Conservation (phyloP, 2,113 vertebrate species). For the Dipodomys merriami region DNA sequence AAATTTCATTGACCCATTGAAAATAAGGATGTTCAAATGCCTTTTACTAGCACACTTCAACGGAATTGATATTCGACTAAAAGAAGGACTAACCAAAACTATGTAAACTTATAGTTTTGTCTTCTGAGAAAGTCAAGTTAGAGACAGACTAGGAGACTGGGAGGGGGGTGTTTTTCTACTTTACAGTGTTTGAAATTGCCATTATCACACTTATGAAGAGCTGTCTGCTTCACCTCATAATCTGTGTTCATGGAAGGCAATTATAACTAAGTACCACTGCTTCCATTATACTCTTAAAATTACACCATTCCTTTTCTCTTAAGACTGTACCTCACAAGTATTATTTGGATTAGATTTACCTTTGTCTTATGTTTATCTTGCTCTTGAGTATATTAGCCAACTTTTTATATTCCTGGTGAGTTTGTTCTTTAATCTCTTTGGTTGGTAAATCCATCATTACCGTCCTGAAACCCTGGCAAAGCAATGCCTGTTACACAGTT, state of each 20-base stretch:
- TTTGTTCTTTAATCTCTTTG: slow-evolving; percentile 58
- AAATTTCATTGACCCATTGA: background rate
- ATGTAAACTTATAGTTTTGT: background rate
- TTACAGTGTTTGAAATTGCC: slow-evolving; percentile 1
- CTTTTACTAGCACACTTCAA: background rate
- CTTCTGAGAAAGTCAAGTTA: background rate
- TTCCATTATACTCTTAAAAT: slow-evolving; percentile 67
- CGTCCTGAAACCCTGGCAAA: slow-evolving; percentile 35
- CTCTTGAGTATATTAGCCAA: slow-evolving; percentile 68
- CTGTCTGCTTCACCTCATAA: slow-evolving; percentile 46
- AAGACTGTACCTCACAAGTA: slow-evolving; percentile 58
- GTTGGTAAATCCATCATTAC: slow-evolving; percentile 58
- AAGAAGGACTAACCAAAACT: slow-evolving; percentile 15
- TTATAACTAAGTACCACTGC: slow-evolving; percentile 47
- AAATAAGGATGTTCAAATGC: background rate
- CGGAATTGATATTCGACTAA: slow-evolving; percentile 5
- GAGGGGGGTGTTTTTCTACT: background rate
- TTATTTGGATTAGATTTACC: slow-evolving; percentile 73
- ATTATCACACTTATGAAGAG: slow-evolving; percentile 28
- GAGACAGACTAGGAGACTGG: background rate
- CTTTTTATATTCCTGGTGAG: slow-evolving; percentile 50
- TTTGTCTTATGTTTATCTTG: slow-evolving; percentile 59
- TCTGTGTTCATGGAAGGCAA: slow-evolving; percentile 50
- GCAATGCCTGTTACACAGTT: slow-evolving; percentile 6
- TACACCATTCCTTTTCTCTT: slow-evolving; percentile 54